Evolutionary conservation across 2,113 vertebrate genomes (phyloP).

Genomic region (Spermophilus dauricus): DNA sequence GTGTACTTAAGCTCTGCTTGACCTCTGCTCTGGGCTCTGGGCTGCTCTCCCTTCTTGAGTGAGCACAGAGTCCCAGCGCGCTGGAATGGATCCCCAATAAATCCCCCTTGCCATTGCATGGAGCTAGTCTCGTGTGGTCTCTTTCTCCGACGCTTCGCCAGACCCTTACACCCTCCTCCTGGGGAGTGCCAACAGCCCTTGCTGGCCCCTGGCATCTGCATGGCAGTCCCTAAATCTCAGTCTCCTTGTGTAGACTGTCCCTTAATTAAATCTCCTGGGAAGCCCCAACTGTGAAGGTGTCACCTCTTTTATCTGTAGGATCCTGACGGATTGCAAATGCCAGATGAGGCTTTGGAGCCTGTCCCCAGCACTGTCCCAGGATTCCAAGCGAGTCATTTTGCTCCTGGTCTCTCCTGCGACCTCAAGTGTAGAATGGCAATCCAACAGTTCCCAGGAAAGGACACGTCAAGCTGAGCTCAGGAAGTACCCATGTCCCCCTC

Average conservation of each 20-base stretch:
- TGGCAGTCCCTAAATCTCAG: background rate
- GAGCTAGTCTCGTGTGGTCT: too few relatives aligned
- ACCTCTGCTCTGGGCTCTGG: too few relatives aligned
- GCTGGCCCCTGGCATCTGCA: too few relatives aligned
- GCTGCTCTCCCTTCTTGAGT: too few relatives aligned
- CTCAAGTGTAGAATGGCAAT: background rate
- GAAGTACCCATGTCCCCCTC: background rate
- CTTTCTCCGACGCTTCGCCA: too few relatives aligned
- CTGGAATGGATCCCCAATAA: too few relatives aligned
- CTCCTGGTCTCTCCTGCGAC: background rate
- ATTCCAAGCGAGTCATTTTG: background rate
- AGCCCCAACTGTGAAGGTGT: background rate
- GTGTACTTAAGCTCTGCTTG: too few relatives aligned
- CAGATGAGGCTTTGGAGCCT: background rate
- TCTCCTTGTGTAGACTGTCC: background rate
- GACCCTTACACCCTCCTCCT: too few relatives aligned
- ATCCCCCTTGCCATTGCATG: too few relatives aligned
- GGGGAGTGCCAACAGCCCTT: background rate
- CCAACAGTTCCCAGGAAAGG: background rate
- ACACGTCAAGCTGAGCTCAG: fast-evolving
- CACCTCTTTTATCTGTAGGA: background rate
- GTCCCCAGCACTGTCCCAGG: fast-evolving
- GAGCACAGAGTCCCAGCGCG: too few relatives aligned
- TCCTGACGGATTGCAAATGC: background rate
- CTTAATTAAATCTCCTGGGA: background rate